phyloP scores from a whole-genome alignment of 2,797 vertebrate genomes.

The Pygocentrus nattereri region DNA sequence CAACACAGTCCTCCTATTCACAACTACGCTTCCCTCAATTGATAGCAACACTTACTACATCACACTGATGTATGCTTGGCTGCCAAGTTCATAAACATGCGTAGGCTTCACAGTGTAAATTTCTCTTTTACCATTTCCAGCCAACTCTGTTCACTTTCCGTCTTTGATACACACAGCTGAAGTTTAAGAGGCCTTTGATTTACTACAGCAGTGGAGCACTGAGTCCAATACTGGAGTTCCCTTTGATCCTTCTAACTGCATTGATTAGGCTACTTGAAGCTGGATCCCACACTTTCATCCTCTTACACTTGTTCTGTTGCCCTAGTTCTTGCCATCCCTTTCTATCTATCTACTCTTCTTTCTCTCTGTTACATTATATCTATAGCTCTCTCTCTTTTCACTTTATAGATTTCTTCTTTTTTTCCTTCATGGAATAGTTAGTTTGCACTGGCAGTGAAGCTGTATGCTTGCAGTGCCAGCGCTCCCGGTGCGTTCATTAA shows the following conservation, averaged over 20 bases:
- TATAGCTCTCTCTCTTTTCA: constrained; percentile 9
- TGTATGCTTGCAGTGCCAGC: constrained; percentile 44
- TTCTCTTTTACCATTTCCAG: constrained; percentile 18
- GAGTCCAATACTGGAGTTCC: neutral
- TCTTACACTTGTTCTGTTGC: neutral
- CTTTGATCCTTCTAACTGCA: constrained; percentile 34
- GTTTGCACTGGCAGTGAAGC: constrained; percentile 59
- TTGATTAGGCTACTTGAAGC: constrained; percentile 33
- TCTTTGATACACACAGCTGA: constrained; percentile 34
- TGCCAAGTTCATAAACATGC: constrained; percentile 37
- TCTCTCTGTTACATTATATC: neutral
- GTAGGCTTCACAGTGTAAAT: constrained; percentile 20
- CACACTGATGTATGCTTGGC: neutral
- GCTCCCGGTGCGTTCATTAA: constrained; percentile 60
- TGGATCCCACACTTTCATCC: neutral
- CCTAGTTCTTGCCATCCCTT: constrained; percentile 1
- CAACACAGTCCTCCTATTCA: constrained; percentile 24
- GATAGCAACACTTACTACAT: constrained; percentile 19
- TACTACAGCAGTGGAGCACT: constrained; percentile 9
- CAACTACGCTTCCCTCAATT: constrained; percentile 14
- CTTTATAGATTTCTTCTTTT: constrained; percentile 43
- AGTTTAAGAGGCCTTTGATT: constrained; percentile 29
- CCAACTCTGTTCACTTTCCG: constrained; percentile 13
- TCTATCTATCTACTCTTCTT: neutral
- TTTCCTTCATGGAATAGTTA: constrained; percentile 43